A percentile compares a stretch with the other conserved stretches of the same genome.
phyloP scores from a whole-genome alignment of 2,797 vertebrate species.

The Premnoplex brunnescens region DNA sequence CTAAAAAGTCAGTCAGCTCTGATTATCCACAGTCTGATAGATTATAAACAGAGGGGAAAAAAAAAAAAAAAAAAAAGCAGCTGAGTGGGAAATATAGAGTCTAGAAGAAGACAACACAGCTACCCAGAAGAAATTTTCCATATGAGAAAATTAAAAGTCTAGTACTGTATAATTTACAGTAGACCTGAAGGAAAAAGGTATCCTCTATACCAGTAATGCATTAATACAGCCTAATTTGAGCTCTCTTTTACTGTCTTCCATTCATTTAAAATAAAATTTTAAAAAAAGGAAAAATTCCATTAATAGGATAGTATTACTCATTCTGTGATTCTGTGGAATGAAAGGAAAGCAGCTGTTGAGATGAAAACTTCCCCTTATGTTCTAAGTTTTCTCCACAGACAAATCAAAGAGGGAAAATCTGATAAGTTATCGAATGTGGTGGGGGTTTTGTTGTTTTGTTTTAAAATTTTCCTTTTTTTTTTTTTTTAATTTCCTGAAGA shows the following conservation, averaged over 20 bases:
- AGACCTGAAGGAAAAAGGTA: neutral
- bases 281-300: neutral
- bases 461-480: neutral
- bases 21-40: neutral
- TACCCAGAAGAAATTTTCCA: neutral
- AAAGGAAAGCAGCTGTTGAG: neutral
- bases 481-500: neutral
- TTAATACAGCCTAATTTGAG: neutral
- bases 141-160: neutral
- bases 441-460: accelerated
- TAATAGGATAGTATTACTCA: neutral
- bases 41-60: neutral
- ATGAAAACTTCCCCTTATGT: neutral
- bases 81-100: neutral
- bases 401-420: neutral
- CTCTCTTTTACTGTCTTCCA: neutral
- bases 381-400: neutral
- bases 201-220: neutral
- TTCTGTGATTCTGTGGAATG: neutral
- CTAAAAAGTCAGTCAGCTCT: neutral
- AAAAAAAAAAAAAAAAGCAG: no score
- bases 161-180: neutral
- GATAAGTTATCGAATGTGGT: neutral
- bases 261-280: neutral
- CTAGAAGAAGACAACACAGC: neutral